Conservation (phyloP, 2,888 invertebrate species). For the Nycteola revayana region DNA sequence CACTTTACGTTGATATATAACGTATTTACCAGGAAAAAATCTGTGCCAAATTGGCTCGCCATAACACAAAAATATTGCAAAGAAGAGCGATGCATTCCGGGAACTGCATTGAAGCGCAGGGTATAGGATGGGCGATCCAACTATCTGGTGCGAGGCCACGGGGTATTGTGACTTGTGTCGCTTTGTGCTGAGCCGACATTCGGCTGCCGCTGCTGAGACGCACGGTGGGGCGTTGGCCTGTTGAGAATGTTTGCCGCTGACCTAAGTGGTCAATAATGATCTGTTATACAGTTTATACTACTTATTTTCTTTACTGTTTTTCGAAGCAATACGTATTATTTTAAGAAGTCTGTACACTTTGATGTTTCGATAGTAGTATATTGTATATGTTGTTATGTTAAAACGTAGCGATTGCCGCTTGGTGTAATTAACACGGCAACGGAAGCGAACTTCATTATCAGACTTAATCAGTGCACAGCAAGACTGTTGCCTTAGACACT, state of each 20-base stretch:
- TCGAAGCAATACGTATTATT: constrained; percentile 45
- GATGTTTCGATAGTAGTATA: constrained; percentile 30
- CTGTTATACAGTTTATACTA: constrained; percentile 67
- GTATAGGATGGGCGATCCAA: constrained; percentile 52
- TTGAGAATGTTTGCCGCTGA: constrained; percentile 77
- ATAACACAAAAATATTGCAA: constrained; percentile 71
- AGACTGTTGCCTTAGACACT: constrained; percentile 57
- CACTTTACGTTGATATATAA: constrained; percentile 27
- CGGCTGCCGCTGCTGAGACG: constrained; percentile 37
- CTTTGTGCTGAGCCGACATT: constrained; percentile 44
- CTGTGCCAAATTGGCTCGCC: constrained; percentile 52
- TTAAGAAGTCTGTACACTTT: constrained; percentile 35
- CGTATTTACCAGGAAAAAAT: constrained; percentile 51
- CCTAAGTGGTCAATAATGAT: constrained; percentile 79
- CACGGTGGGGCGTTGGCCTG: constrained; percentile 75
- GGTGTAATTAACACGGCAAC: constrained; percentile 68
- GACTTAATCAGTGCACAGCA: constrained; percentile 70
- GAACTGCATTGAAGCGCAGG: constrained; percentile 73
- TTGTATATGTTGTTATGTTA: constrained; percentile 31
- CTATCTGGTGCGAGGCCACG: constrained; percentile 39
- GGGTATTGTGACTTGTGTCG: constrained; percentile 45
- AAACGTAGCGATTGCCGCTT: constrained; percentile 37
- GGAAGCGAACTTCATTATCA: constrained; percentile 64
- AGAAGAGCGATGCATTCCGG: constrained; percentile 74
- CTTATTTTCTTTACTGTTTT: constrained; percentile 58